phyloP scores from a whole-genome alignment of 2,113 vertebrate species.

The Nannospalax galili region DNA sequence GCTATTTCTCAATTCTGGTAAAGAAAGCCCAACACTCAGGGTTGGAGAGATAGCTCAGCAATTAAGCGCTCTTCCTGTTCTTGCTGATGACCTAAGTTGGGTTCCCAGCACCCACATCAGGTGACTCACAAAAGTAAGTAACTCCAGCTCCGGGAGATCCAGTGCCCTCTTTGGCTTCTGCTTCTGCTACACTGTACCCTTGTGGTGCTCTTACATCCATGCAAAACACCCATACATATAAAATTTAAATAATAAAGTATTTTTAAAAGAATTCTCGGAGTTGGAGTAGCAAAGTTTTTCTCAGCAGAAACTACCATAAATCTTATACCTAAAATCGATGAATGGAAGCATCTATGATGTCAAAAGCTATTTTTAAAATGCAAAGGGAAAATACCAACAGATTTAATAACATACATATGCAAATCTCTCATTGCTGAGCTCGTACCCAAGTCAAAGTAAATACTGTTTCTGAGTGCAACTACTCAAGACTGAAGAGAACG shows the following conservation, averaged over 20 bases:
- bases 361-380: not conserved
- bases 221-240: too few species aligned
- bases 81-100: too few species aligned
- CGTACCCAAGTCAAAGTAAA: not conserved
- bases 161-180: too few species aligned
- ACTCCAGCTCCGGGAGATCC: too few species aligned
- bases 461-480: not conserved
- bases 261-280: not conserved
- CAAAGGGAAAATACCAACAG: not conserved
- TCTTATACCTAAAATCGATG: not conserved
- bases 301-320: not conserved
- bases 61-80: too few species aligned
- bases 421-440: not conserved
- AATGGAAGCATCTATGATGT: not conserved
- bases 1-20: not conserved
- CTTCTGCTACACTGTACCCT: too few species aligned
- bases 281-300: not conserved
- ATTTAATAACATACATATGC: not conserved
- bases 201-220: too few species aligned
- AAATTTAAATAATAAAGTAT: too few species aligned
- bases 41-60: too few species aligned
- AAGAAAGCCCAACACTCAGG: not conserved
- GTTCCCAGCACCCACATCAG: too few species aligned
- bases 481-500: not conserved
- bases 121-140: too few species aligned